Evolutionary conservation across 2,888 invertebrate species (phyloP), one percentile per base, ranked within the genome.

Genomic region (Teleiodes luculella): DNA sequence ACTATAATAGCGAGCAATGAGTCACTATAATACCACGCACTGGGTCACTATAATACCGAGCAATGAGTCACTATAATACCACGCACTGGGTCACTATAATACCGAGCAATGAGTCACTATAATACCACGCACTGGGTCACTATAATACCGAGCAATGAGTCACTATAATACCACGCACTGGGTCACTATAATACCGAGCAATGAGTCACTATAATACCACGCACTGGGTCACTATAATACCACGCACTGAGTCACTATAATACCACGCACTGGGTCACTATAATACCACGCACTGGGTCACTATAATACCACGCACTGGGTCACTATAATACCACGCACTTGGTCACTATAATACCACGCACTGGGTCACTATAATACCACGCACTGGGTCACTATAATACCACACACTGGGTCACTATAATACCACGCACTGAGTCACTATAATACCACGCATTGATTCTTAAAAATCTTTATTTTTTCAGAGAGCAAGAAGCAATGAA

Each of bases 401-500:
- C 36, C 3, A 5, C 4, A 37, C 8, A 14, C 11, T 11, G 24
- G 24, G 6, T 10, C 10, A 33, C n/a, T n/a, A n/a, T n/a, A n/a
- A n/a, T n/a, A n/a, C n/a, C n/a, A n/a, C n/a, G n/a, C n/a, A n/a
- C n/a, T 51, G 5, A 4, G 5, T 1, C 16, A 5, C 14, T 37
- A 3, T 13, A 3, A 14, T 11, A 36, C 36, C 3, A 5, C 4
- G 16, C 8, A 14, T n/a, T 11, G 24, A 6, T 4, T 10, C 10
- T 6, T n/a, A n/a, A n/a, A n/a, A n/a, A n/a, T n/a, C n/a, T 53
- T 55, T 31, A 60, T 67, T 10, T 1, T 91, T 90, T 33, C 88
- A 97, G 96, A 57, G 92, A 96, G 78, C 91, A 93, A 79, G 86
- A 91, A 36, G 84, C 86, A 47, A 90, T 95, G 53, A 90, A 91